Evolutionary conservation across 2,113 vertebrate species (phyloP).

Genomic region (Murina feae): DNA sequence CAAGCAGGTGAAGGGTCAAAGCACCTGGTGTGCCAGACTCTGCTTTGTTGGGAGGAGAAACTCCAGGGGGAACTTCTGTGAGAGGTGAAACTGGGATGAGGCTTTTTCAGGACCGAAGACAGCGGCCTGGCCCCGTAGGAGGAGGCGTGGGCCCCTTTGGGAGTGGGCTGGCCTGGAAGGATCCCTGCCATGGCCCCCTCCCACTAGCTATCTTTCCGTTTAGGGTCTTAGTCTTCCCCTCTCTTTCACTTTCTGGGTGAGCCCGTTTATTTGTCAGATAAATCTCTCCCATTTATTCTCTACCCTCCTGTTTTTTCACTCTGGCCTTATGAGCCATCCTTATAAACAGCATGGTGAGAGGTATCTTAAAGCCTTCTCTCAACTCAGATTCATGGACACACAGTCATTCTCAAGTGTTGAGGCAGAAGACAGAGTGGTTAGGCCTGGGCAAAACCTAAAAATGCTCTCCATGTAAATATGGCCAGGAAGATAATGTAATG

Average conservation of each 20-base stretch:
- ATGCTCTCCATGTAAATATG: background rate
- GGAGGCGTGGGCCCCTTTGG: accelerated
- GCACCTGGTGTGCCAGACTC: background rate
- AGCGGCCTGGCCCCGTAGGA: slow-evolving; percentile 30
- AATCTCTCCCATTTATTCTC: background rate
- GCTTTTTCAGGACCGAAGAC: slow-evolving; percentile 75
- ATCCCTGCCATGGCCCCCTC: background rate
- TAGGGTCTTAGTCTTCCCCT: background rate
- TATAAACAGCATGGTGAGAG: background rate
- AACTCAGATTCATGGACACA: background rate
- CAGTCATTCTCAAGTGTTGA: background rate
- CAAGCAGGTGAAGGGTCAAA: background rate
- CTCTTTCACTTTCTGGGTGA: background rate
- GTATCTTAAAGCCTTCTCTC: background rate
- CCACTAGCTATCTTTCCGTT: background rate
- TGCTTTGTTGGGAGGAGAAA: background rate
- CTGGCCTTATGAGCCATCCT: background rate
- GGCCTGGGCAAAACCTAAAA: background rate
- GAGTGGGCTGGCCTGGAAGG: accelerated
- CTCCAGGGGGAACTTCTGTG: accelerated
- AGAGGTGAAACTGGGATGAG: accelerated
- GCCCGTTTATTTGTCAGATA: background rate
- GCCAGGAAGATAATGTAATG: background rate
- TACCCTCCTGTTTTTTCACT: background rate
- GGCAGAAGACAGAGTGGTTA: background rate